Percentiles rank a stretch among this genome's conserved stretches.
Evolutionary conservation across 1,140 invertebrate species (phyloP).

Genomic region (Drosophila seguyi): DNA sequence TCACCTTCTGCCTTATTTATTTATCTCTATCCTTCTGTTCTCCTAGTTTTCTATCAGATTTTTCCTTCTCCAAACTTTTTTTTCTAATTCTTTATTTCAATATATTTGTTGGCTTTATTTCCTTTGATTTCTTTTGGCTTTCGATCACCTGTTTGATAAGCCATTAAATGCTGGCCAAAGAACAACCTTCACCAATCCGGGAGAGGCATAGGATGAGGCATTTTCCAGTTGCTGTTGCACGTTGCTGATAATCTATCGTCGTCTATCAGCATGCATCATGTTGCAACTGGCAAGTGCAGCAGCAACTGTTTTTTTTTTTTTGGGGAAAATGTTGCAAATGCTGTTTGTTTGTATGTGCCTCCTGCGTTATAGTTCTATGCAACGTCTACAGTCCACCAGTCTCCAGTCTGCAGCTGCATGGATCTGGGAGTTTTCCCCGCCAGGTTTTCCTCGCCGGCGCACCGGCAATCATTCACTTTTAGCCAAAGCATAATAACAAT

Average conservation of each 20-base stretch:
- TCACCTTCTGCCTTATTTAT: too few species aligned
- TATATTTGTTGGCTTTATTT: slow-evolving; percentile 22
- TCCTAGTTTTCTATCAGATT: neutral
- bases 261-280: slow-evolving; percentile 80
- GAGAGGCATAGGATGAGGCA: neutral
- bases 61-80: neutral
- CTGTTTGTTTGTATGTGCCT: slow-evolving; percentile 20
- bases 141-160: slow-evolving; percentile 40
- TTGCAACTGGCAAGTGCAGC: slow-evolving; percentile 69
- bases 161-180: slow-evolving; percentile 45
- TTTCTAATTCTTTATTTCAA: neutral
- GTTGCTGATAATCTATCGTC: slow-evolving; percentile 74
- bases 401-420: slow-evolving; percentile 53
- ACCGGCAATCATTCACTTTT: slow-evolving; percentile 80
- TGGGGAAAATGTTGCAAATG: slow-evolving; percentile 43
- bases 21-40: neutral
- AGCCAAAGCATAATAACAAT: slow-evolving; percentile 82
- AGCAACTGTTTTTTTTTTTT: slow-evolving; percentile 28
- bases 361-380: slow-evolving; percentile 62
- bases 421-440: neutral
- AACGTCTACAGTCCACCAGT: slow-evolving; percentile 1
- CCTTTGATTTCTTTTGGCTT: slow-evolving; percentile 17
- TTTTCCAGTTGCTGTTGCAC: slow-evolving; percentile 27
- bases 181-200: slow-evolving; percentile 40
- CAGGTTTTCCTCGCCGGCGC: slow-evolving; percentile 10